phyloP scores from a whole-genome alignment of 2,113 vertebrate species.

The Nibea albiflora region DNA sequence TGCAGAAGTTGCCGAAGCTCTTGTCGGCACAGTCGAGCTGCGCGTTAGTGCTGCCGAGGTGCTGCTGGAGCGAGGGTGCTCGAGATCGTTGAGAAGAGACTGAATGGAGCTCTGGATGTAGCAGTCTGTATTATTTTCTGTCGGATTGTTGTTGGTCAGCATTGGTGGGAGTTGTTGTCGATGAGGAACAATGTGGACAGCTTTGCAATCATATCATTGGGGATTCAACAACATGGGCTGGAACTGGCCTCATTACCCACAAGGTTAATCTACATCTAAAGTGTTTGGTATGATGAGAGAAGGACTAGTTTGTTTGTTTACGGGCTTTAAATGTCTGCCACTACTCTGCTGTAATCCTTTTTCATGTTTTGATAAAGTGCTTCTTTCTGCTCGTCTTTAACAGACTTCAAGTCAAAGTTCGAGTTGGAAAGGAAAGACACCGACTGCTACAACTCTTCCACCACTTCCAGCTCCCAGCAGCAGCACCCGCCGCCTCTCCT shows the following conservation, averaged over 20 bases:
- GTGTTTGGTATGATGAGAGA: not conserved
- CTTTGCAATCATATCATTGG: constrained; percentile 58
- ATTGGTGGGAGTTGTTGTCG: constrained; percentile 23
- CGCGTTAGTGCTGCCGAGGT: constrained; percentile 1
- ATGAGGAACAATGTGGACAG: constrained; percentile 70
- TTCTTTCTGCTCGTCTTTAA: constrained; percentile 6
- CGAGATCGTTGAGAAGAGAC: not conserved
- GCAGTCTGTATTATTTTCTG: not conserved
- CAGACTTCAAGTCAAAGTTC: constrained; percentile 86
- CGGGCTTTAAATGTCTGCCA: not conserved
- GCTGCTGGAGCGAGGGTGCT: constrained; percentile 5
- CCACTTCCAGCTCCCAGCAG: constrained; percentile 77
- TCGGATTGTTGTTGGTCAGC: constrained; percentile 3
- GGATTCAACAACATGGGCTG: constrained; percentile 46
- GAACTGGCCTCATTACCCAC: constrained; percentile 47
- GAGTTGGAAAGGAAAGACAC: constrained; percentile 88
- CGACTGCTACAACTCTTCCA: constrained; percentile 87
- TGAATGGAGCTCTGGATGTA: constrained; percentile 22
- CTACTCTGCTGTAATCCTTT: not conserved
- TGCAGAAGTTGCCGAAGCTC: constrained; percentile 23
- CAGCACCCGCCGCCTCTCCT: constrained; percentile 69
- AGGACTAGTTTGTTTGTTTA: constrained; percentile 2
- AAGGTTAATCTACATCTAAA: constrained; percentile 53
- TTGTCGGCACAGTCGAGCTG: not conserved
- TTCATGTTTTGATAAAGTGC: not conserved